Conservation (phyloP, 2,797 vertebrate species). For the Onychomys arenicola region DNA sequence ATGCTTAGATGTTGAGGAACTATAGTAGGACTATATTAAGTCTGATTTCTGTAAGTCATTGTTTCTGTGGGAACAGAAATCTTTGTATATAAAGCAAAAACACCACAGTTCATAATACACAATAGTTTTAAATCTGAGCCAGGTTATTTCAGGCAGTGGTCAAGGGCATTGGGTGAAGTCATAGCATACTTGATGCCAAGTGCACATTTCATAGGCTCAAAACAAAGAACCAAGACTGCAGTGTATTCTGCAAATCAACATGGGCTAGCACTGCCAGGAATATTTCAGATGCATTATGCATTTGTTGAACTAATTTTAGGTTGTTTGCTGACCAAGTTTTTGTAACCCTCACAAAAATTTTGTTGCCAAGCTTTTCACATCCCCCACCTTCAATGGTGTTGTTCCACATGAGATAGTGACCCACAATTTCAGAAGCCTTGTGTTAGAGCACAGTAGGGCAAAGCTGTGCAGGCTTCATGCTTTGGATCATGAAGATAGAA, state of each 20-base stretch:
- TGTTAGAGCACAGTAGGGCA: not conserved
- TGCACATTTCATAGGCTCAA: not conserved
- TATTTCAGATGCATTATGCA: not conserved
- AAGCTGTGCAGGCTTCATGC: not conserved
- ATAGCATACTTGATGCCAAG: not conserved
- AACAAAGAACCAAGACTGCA: not conserved
- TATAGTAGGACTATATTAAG: too few species aligned
- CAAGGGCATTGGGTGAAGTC: not conserved
- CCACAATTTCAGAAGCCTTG: not conserved
- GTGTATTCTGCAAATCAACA: not conserved
- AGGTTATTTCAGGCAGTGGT: not conserved
- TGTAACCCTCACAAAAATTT: not conserved
- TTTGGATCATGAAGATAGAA: not conserved
- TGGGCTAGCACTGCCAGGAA: not conserved
- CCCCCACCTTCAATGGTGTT: too few species aligned
- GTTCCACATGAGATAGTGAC: too few species aligned
- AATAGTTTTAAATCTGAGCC: not conserved
- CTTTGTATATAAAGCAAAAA: not conserved
- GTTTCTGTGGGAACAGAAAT: not conserved
- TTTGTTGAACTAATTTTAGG: not conserved
- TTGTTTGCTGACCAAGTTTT: not conserved
- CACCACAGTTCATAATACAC: not conserved
- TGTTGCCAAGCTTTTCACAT: not conserved
- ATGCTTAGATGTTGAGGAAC: not conserved
- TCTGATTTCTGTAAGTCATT: not conserved